Base-by-base conservation (phyloP, 2,888 invertebrate genomes). In the Synanthedon formicaeformis region DNA sequence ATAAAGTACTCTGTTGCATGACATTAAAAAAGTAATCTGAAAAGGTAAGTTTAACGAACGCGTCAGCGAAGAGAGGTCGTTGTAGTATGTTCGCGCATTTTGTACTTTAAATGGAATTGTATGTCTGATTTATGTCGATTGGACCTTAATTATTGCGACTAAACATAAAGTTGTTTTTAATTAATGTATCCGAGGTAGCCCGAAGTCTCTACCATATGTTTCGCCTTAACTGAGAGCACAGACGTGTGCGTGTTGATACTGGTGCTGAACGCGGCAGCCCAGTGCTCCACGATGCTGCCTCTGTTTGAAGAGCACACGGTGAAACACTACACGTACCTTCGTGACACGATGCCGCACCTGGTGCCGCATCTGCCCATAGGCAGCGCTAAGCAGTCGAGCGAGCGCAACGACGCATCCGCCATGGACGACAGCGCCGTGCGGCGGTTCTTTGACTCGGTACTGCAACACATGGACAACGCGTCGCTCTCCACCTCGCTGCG, bases 231-330 rank as follows among this genome's bases (percentile, higher is more conserved):
- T 34, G 34, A 34, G 34, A 34, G 34, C 10, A 34, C 65, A 81
- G 93, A 96, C 83, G 93, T 98, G 58, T 96, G 96, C 68, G 92
- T 97, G 6, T 81, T 99, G 55, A 95, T 99, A 59, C 82, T 99
- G 66, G 94, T 99, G 34, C 92, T 99, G 67, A 99, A 98, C 82
- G 98, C 98, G 11, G 98, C 98, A 0, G 92, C 94, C 60, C 92
- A 94, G 71, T 94, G 96, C 72, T 93, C 95, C 51, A 95, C 97
- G 12, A 96, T 99, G 90, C 88, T 95, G 57, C 94, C 97, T 6
- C 88, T 99, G 52, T 93, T 99, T 71, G 97, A 98, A 54, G 94
- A 96, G 58, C 96, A 97, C 73, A 96, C 96, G 0, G 88, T 94
- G 53, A 92, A 96, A 53, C 99, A 99, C 81, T 99, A 98, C 85